phyloP scores from a whole-genome alignment of 2,797 vertebrate genomes.

The Nyctibius grandis region DNA sequence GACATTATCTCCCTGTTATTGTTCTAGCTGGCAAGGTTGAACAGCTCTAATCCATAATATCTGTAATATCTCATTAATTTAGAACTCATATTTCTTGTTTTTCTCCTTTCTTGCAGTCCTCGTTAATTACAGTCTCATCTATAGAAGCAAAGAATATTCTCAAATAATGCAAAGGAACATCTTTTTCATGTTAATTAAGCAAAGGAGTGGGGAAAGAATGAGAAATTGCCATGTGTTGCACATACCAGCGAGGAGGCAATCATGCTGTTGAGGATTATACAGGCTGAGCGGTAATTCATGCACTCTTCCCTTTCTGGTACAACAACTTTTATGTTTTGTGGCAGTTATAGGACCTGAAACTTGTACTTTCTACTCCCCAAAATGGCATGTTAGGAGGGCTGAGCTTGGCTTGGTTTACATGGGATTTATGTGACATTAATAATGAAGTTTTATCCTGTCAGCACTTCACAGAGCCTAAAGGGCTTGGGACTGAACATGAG shows the following conservation, averaged over 20 bases:
- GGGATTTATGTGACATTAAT: not conserved
- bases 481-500: not conserved
- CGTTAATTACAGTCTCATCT: not conserved
- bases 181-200: not conserved
- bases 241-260: not conserved
- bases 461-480: not conserved
- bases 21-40: not conserved
- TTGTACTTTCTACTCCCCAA: not conserved
- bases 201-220: not conserved
- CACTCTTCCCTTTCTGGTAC: not conserved
- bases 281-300: not conserved
- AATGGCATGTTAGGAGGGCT: not conserved
- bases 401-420: not conserved
- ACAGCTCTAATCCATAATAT: not conserved
- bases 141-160: not conserved
- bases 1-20: not conserved
- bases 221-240: not conserved
- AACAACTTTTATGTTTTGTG: not conserved
- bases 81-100: not conserved
- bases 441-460: not conserved
- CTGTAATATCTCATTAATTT: slow-evolving; percentile 3
- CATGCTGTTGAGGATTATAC: not conserved
- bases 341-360: not conserved
- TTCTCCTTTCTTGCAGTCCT: not conserved
- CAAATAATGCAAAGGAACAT: not conserved